Evolutionary conservation across 2,113 vertebrate species (phyloP).

Genomic region (Maccullochella peelii): DNA sequence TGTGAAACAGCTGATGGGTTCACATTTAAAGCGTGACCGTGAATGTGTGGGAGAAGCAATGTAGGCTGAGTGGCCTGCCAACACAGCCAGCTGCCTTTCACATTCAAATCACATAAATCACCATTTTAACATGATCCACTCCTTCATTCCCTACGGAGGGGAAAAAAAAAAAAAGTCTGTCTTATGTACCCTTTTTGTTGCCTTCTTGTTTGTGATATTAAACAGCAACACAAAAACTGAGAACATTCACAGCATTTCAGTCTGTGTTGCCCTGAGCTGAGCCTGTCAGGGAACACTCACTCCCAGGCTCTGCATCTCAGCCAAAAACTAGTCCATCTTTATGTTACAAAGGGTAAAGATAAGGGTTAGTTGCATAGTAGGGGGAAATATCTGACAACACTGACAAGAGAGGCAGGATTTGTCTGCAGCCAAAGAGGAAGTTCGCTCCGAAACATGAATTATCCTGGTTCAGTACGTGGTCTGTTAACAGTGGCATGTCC

Average conservation of each 20-base stretch:
- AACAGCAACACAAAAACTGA: neutral
- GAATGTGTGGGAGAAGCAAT: conserved; percentile 65
- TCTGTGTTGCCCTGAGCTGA: too few species aligned
- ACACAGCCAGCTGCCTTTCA: conserved; percentile 67
- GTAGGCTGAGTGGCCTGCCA: conserved; percentile 63
- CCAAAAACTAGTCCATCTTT: neutral
- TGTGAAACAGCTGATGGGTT: conserved; percentile 69
- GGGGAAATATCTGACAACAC: neutral
- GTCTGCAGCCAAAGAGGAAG: neutral
- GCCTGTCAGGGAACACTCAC: neutral
- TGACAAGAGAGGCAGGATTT: neutral
- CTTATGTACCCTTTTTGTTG: neutral
- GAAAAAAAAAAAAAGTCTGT: neutral
- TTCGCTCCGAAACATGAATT: neutral
- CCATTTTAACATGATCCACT: neutral
- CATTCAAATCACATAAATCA: conserved; percentile 48
- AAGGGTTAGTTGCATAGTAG: neutral
- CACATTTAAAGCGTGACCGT: conserved; percentile 64
- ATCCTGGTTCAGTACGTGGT: too few species aligned
- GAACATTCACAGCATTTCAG: neutral
- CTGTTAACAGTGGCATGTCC: too few species aligned
- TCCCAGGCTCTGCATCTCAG: neutral
- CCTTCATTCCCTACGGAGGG: neutral
- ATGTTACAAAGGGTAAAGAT: neutral
- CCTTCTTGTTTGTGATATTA: neutral